These are phyloP conservation scores for Muscicapa adusta DNA, from an alignment of 2,113 vertebrate species.

Conservation along the genomic window DNA sequence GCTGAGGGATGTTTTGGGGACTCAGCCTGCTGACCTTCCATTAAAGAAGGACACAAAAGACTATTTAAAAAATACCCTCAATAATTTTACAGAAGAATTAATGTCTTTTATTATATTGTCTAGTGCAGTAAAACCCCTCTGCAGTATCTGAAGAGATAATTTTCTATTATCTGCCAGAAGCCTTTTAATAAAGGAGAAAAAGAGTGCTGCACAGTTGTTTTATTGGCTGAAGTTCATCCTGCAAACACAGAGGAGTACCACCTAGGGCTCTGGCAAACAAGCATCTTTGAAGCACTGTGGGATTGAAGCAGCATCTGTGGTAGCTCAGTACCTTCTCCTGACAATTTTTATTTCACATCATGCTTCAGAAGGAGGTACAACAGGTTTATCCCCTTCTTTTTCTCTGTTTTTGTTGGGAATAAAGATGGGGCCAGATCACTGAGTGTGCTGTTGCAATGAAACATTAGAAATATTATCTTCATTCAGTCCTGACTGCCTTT, in stretches of 20 bases:
- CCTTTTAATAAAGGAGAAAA: constrained; percentile 43
- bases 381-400: not conserved
- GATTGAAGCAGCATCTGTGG: not conserved
- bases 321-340: not conserved
- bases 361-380: not conserved
- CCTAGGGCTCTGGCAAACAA: constrained; percentile 30
- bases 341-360: not conserved
- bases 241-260: constrained; percentile 8
- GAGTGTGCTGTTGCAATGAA: not conserved
- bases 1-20: not conserved
- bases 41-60: not conserved
- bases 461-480: not conserved
- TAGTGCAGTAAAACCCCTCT: not conserved
- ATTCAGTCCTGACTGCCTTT: not conserved
- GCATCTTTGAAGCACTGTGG: not conserved
- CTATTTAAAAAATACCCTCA: not conserved
- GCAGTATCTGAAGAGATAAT: constrained; percentile 4
- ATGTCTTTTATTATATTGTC: not conserved
- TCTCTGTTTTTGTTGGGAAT: not conserved
- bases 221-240: constrained; percentile 24
- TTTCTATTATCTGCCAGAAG: constrained; percentile 14
- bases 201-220: not conserved
- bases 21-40: not conserved
- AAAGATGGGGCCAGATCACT: not conserved
- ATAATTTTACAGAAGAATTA: not conserved